Evolutionary conservation across 2,888 invertebrate species (phyloP), one percentile per base, ranked within the genome.

Genomic region (Morpho deidamia): DNA sequence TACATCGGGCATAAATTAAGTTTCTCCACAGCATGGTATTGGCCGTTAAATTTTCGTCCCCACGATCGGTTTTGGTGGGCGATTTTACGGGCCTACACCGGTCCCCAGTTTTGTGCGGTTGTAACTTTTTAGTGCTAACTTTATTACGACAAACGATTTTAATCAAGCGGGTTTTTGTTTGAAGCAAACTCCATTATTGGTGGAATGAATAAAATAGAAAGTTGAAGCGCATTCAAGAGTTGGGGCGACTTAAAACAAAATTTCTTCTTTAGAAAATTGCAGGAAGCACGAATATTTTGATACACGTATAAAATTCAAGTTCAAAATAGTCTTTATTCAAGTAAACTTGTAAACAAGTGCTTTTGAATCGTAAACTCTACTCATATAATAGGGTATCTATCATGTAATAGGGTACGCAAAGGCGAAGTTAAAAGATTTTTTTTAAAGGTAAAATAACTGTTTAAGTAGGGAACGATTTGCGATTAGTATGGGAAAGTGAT

Each of bases 111-210:
- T 72, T 77, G 78, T 78, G 80, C 79, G 82, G 83, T 76, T 87
- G 83, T 88, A 84, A 87, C 87, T 83, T 88, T 89, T 88, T 88
- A 89, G 79, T 83, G 71, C 81, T 79, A 70, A 76, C 86, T 89
- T 88, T 87, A 88, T 89, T 89, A 86, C 88, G 81, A 87, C 88
- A 86, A 87, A 88, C 87, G 89, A 85, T 88, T 88, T 89, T 89
- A 88, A 89, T 89, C 88, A 87, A 89, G 84, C 80, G 80, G 81
- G 82, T 87, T 87, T 88, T 88, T 86, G 83, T 84, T 83, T 81
- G 71, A 69, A 69, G 74, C 78, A 73, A 70, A 76, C 76, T 79
- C 83, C 78, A 83, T 87, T 87, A 87, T 81, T 83, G 81, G 81
- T 71, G 77, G 76, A 78, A 68, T 72, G 76, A 82, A 84, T 86